Evolutionary conservation across 2,113 vertebrate genomes (phyloP).

Genomic region (Excalfactoria chinensis): DNA sequence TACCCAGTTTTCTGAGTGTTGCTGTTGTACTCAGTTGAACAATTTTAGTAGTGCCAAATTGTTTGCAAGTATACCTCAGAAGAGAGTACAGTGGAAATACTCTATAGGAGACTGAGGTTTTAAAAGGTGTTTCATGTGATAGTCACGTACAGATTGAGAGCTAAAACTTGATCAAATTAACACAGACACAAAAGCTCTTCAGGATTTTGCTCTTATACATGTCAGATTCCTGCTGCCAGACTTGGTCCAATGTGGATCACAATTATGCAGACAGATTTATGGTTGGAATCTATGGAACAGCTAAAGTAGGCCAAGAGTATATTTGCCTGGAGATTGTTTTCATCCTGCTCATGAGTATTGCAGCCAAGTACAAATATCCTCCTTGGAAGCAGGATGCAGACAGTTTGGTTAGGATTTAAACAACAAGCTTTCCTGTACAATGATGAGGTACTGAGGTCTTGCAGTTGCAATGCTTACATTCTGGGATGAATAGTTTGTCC

Average conservation of each 20-base stretch:
- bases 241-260: not conserved
- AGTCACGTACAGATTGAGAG: not conserved
- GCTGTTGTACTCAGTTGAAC: not conserved
- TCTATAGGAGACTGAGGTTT: not conserved
- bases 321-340: not conserved
- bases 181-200: not conserved
- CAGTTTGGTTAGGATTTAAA: not conserved
- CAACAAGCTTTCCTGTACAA: not conserved
- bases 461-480: not conserved
- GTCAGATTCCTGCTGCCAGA: not conserved
- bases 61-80: not conserved
- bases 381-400: not conserved
- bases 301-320: not conserved
- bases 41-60: not conserved
- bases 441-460: not conserved
- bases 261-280: not conserved
- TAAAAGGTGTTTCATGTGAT: not conserved
- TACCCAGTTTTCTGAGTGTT: not conserved
- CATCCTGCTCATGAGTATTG: not conserved
- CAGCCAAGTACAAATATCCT: not conserved
- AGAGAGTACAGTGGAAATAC: not conserved
- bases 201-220: not conserved
- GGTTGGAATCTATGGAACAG: not conserved
- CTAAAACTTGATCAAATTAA: not conserved
- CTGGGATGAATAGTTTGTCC: not conserved